Conservation (phyloP, 2,888 invertebrate species). For the Hydriomena furcata region DNA sequence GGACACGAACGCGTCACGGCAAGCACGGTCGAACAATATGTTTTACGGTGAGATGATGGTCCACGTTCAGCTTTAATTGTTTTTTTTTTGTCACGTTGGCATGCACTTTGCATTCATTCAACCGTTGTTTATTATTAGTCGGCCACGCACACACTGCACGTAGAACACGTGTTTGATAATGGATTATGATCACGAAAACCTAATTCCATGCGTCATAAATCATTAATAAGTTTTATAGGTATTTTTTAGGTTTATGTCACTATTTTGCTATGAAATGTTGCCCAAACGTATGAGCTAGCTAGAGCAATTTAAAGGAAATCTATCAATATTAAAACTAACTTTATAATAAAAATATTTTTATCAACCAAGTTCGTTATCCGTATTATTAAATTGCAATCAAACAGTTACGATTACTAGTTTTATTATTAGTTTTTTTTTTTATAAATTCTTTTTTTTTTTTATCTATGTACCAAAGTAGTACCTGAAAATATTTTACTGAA, state of each 20-base stretch:
- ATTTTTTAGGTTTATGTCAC: constrained; percentile 3
- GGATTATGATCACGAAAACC: constrained; percentile 13
- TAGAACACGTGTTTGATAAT: constrained; percentile 45
- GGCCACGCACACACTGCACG: constrained; percentile 70
- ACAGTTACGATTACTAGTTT: no score
- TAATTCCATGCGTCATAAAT: neutral
- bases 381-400: no score
- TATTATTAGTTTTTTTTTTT: no score
- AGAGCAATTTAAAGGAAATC: no score
- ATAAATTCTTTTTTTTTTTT: no score
- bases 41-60: constrained; percentile 80
- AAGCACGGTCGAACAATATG: constrained; percentile 75
- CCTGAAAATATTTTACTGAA: no score
- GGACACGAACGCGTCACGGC: constrained; percentile 67
- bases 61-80: constrained; percentile 62
- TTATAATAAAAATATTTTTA: no score
- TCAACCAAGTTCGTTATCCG: no score
- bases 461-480: no score
- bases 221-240: neutral
- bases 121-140: constrained; percentile 51
- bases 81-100: constrained; percentile 67
- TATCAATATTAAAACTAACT: no score
- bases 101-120: constrained; percentile 66
- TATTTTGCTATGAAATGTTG: neutral
- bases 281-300: no score